Conservation (phyloP, 2,113 vertebrate genomes). For the Lepidothrix coronata region DNA sequence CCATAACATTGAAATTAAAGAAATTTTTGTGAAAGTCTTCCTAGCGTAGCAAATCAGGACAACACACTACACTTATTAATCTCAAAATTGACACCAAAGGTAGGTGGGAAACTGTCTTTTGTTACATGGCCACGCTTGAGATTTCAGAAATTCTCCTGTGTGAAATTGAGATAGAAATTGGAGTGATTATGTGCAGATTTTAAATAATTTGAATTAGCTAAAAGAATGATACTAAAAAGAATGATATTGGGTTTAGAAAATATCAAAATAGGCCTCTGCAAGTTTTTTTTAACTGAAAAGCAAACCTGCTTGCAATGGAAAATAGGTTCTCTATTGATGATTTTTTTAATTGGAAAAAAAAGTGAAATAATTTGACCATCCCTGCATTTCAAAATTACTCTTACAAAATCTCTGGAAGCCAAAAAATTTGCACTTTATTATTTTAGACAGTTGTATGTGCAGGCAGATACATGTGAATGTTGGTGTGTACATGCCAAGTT, state of each 20-base stretch:
- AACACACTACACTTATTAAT: background rate
- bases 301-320: background rate
- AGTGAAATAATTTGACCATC: background rate
- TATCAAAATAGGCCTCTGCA: background rate
- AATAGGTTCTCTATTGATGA: background rate
- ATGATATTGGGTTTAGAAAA: background rate
- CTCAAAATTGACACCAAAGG: background rate
- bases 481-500: rapidly evolving
- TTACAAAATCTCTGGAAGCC: background rate
- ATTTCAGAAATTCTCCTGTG: background rate
- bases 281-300: background rate
- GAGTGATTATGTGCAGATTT: background rate
- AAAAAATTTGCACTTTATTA: background rate
- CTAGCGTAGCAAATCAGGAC: background rate
- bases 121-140: background rate
- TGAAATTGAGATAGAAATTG: background rate
- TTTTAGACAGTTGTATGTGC: background rate
- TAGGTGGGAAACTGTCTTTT: background rate
- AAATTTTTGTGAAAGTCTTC: background rate
- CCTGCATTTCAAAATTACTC: background rate
- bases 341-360: background rate
- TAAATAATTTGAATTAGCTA: background rate
- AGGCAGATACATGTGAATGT: background rate
- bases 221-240: background rate
- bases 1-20: background rate